Percentiles rank a stretch among this genome's conserved stretches.
Evolutionary conservation across 1,140 invertebrate genomes (phyloP).

Genomic region (Platorchestia sp.): DNA sequence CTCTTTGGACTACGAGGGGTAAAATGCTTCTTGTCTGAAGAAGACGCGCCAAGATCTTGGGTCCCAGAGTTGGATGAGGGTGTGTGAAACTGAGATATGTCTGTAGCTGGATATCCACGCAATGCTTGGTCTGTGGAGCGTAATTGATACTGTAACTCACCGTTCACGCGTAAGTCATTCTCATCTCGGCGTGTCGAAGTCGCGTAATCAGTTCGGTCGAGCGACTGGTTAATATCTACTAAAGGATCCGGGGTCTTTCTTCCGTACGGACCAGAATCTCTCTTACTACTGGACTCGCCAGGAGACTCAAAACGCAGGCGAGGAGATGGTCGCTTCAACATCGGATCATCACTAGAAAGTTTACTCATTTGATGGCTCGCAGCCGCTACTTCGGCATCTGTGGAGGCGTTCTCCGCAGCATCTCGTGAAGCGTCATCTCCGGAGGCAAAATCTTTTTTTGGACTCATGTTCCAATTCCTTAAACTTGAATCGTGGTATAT

Average conservation of each 20-base stretch:
- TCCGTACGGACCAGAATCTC: constrained; percentile 25
- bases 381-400: constrained; percentile 74
- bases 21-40: not conserved
- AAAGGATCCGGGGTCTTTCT: constrained; percentile 36
- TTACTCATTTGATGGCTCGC: constrained; percentile 73
- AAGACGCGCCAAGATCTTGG: not conserved
- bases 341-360: not conserved
- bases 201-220: not conserved
- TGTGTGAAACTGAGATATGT: not conserved
- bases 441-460: constrained; percentile 58
- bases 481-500: constrained; percentile 78
- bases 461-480: constrained; percentile 78
- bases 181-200: not conserved
- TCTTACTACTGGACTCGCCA: not conserved
- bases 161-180: not conserved
- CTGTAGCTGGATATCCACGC: not conserved
- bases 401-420: constrained; percentile 71
- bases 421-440: constrained; percentile 69
- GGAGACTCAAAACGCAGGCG: constrained; percentile 22
- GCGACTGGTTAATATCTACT: constrained; percentile 45
- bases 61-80: not conserved
- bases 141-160: not conserved
- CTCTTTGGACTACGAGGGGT: constrained; percentile 76
- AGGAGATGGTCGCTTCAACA: not conserved
- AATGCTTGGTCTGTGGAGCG: not conserved